Conservation (phyloP, 2,888 invertebrate species). For the Psococerastis gibbosa region DNA sequence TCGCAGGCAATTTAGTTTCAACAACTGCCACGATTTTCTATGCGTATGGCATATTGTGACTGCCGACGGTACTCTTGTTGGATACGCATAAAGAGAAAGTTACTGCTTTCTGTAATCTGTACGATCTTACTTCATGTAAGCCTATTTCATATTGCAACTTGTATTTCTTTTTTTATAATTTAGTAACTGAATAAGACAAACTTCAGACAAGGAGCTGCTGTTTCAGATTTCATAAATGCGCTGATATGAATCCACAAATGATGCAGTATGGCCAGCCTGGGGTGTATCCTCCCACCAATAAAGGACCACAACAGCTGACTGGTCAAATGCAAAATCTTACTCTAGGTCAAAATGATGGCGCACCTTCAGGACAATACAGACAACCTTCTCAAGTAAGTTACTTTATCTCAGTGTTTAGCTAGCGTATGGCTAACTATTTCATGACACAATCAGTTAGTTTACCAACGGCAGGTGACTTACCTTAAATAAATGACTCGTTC, state of each 20-base stretch:
- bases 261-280: constrained; percentile 9
- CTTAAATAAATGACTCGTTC: too few relatives aligned
- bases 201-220: not conserved
- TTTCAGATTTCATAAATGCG: constrained; percentile 10
- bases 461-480: too few relatives aligned
- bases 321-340: constrained; percentile 8
- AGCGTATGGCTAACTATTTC: not conserved
- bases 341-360: constrained; percentile 1
- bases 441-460: too few relatives aligned
- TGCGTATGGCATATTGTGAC: too few relatives aligned
- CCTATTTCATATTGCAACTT: too few relatives aligned
- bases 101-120: too few relatives aligned
- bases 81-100: too few relatives aligned
- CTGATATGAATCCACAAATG: constrained; percentile 6
- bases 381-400: constrained; percentile 17
- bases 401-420: not conserved
- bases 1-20: too few relatives aligned
- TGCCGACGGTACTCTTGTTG: too few relatives aligned
- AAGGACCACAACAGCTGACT: constrained; percentile 1
- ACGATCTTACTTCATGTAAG: too few relatives aligned
- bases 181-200: too few relatives aligned
- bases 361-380: constrained; percentile 3
- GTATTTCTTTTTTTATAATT: constrained; percentile 13
- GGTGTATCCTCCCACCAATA: constrained; percentile 14
- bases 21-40: too few relatives aligned